Evolutionary conservation across 2,113 vertebrate genomes (phyloP).

Genomic region (Mobula birostris): DNA sequence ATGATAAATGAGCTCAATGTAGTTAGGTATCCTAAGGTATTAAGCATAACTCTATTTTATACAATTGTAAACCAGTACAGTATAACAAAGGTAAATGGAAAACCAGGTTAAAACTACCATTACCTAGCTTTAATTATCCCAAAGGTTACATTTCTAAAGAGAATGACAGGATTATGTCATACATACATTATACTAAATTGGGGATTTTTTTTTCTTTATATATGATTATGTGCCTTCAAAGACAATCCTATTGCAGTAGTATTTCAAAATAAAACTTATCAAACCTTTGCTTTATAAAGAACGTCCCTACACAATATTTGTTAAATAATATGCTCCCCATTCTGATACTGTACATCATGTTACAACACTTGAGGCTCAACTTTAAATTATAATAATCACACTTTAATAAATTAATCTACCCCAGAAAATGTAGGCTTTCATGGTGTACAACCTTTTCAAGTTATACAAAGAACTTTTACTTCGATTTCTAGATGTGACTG

Average conservation of each 20-base stretch:
- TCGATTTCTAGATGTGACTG: neutral
- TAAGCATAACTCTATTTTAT: conserved; percentile 16
- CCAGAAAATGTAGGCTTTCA: neutral
- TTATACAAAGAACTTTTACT: neutral
- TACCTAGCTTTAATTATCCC: conserved; percentile 23
- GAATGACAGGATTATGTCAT: conserved; percentile 28
- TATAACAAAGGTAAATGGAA: conserved; percentile 1
- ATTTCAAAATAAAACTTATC: conserved; percentile 12
- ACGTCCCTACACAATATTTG: neutral
- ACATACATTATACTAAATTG: neutral
- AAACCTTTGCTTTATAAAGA: neutral
- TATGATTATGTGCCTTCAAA: conserved; percentile 24
- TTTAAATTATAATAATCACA: neutral
- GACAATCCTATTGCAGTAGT: conserved; percentile 17
- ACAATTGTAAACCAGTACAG: conserved; percentile 5
- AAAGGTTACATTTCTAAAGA: conserved; percentile 19
- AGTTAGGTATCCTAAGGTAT: conserved; percentile 5
- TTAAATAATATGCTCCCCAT: neutral
- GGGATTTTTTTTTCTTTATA: conserved; percentile 10
- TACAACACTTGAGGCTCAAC: neutral
- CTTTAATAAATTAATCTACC: neutral
- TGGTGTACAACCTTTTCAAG: neutral
- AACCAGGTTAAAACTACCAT: conserved; percentile 24
- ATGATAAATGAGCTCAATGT: neutral
- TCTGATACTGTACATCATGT: neutral